Percentiles rank a stretch among this genome's conserved stretches.
phyloP scores from a whole-genome alignment of 64 coral and sea anemone genomes.

The Stichodactyla mertensii region DNA sequence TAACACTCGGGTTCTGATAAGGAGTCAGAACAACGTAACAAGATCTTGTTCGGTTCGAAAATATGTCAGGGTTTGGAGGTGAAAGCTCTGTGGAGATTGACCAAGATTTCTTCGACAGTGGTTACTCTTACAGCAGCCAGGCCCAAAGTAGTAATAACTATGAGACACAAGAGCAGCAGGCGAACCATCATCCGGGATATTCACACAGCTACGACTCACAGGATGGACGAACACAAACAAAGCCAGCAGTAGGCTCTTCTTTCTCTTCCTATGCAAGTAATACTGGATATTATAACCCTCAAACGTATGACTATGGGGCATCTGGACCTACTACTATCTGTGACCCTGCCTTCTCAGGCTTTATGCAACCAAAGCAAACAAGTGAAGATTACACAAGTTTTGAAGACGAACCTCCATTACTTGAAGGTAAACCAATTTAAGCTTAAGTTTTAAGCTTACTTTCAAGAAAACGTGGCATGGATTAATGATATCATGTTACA shows the following conservation, averaged over 20 bases:
- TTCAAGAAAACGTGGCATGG: neutral
- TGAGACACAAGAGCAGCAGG: neutral
- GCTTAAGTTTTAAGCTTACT: neutral
- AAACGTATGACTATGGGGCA: constrained; percentile 48
- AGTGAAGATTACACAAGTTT: constrained; percentile 96
- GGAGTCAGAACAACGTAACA: constrained; percentile 41
- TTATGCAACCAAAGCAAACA: constrained; percentile 77
- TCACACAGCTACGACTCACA: constrained; percentile 36
- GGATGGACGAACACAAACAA: constrained; percentile 42
- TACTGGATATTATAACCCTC: constrained; percentile 24
- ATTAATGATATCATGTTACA: neutral
- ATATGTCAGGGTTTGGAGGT: constrained; percentile 75
- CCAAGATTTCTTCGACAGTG: constrained; percentile 89
- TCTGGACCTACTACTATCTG: constrained; percentile 61
- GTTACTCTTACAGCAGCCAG: constrained; percentile 63
- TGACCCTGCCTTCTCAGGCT: constrained; percentile 52
- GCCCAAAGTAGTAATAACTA: constrained; percentile 22
- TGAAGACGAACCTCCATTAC: constrained; percentile 96
- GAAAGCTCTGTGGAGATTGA: constrained; percentile 74
- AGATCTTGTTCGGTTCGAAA: constrained; percentile 45
- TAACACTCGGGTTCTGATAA: neutral
- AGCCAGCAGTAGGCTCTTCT: constrained; percentile 22
- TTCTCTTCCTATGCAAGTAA: constrained; percentile 21
- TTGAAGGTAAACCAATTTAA: constrained; percentile 58
- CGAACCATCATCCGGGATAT: constrained; percentile 35